phyloP scores from a whole-genome alignment of 2,113 vertebrate species.

The Melanerpes aurifrons region DNA sequence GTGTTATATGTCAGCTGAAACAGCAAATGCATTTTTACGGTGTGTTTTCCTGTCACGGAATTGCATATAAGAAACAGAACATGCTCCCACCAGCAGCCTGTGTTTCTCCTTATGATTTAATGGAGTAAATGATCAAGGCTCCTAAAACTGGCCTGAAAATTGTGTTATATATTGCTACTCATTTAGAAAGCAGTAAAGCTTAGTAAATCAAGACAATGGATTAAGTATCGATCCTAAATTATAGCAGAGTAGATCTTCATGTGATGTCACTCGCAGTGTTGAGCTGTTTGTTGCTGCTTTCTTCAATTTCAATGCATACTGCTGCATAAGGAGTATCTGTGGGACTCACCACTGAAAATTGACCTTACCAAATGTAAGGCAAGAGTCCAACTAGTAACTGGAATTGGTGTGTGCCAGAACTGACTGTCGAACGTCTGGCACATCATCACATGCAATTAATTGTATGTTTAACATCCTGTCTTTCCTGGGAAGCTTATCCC shows the following conservation, averaged over 20 bases:
- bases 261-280: neutral
- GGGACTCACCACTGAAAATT: neutral
- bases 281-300: neutral
- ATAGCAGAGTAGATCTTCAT: neutral
- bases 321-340: neutral
- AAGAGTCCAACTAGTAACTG: neutral
- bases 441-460: neutral
- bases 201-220: slow-evolving; percentile 30
- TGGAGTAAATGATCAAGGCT: slow-evolving; percentile 27
- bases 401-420: neutral
- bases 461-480: neutral
- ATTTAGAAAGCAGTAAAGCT: slow-evolving; percentile 23
- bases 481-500: neutral
- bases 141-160: slow-evolving; percentile 5
- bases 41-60: slow-evolving; percentile 42
- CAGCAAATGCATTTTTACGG: slow-evolving; percentile 13
- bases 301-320: neutral
- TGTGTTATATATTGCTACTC: neutral
- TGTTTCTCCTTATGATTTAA: slow-evolving; percentile 28
- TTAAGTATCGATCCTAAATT: slow-evolving; percentile 35
- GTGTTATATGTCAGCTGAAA: slow-evolving; percentile 41
- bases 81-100: neutral
- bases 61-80: slow-evolving; percentile 19
- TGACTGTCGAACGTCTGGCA: neutral
- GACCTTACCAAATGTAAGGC: fast-evolving